phyloP scores from a whole-genome alignment of 2,888 invertebrate genomes.

The Conops quadrifasciatus region DNA sequence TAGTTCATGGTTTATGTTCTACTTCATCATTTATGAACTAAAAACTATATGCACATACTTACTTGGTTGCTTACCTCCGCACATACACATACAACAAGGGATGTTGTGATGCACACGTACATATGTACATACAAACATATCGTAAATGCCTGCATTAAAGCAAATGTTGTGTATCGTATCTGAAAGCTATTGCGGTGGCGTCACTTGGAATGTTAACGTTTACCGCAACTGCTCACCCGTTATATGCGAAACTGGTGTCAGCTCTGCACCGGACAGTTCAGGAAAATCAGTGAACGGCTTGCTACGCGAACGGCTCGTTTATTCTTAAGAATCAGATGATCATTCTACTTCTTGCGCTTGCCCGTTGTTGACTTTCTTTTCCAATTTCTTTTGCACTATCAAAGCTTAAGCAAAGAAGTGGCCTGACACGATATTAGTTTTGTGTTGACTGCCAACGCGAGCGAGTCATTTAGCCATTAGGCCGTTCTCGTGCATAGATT shows the following conservation, averaged over 20 bases:
- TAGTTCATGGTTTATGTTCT: too few species aligned
- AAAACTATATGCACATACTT: too few species aligned
- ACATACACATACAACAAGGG: too few species aligned
- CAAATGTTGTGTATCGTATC: too few species aligned
- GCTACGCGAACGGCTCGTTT: constrained; percentile 16
- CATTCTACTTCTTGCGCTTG: constrained; percentile 33
- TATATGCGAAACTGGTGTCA: constrained; percentile 5
- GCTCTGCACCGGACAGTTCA: neutral
- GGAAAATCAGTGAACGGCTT: constrained; percentile 19
- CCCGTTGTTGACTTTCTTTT: constrained; percentile 26
- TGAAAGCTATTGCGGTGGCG: constrained; percentile 30
- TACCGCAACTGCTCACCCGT: neutral
- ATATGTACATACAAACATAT: constrained; percentile 30
- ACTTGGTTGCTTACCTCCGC: too few species aligned
- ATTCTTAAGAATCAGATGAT: constrained; percentile 27
- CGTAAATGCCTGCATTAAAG: too few species aligned
- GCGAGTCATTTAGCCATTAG: constrained; percentile 66
- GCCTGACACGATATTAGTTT: constrained; percentile 65
- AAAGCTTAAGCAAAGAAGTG: constrained; percentile 52
- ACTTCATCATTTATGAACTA: too few species aligned
- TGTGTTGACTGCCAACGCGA: constrained; percentile 68
- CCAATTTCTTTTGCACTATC: constrained; percentile 24
- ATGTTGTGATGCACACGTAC: constrained; percentile 22
- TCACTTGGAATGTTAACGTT: constrained; percentile 9
- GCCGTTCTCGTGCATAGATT: constrained; percentile 62